These are phyloP conservation scores for Salvelinus namaycush DNA, from an alignment of 2,113 vertebrate genomes.

Conservation along the genomic window DNA sequence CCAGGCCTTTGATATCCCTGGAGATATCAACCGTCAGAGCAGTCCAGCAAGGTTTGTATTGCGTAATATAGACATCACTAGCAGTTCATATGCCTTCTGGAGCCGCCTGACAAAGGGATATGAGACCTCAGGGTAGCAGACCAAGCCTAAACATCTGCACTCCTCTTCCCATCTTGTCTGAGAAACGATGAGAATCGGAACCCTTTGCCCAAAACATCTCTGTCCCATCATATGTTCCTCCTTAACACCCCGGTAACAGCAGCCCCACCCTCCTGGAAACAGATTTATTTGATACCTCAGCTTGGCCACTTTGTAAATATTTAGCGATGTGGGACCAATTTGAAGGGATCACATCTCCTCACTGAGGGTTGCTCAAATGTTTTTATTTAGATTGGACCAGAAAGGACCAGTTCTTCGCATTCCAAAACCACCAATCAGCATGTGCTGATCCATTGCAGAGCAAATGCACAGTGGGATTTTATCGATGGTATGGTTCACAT, in stretches of 20 bases:
- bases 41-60: constrained; percentile 6
- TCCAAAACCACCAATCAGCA: constrained; percentile 54
- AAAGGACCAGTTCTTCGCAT: constrained; percentile 52
- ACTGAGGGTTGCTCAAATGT: not conserved
- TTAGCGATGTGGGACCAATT: constrained; percentile 41
- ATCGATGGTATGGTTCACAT: constrained; percentile 11
- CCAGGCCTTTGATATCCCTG: constrained; percentile 23
- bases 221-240: constrained; percentile 61
- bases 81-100: constrained; percentile 32
- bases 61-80: constrained; percentile 12
- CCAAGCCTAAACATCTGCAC: constrained; percentile 55
- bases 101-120: constrained; percentile 29
- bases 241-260: constrained; percentile 38
- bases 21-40: constrained; percentile 15
- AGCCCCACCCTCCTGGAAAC: constrained; percentile 34
- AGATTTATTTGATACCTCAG: constrained; percentile 42
- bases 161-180: constrained; percentile 38
- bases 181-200: constrained; percentile 45
- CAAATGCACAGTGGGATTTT: constrained; percentile 13
- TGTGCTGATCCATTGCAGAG: constrained; percentile 35
- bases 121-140: constrained; percentile 39
- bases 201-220: constrained; percentile 42
- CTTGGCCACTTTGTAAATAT: constrained; percentile 13
- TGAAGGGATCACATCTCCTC: constrained; percentile 38
- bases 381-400: constrained; percentile 28